A percentile compares a stretch with the other conserved stretches of the same genome.
These are phyloP conservation scores for Hydrotaea diabolus DNA, from an alignment of 2,888 invertebrate genomes.

Conservation along the genomic window DNA sequence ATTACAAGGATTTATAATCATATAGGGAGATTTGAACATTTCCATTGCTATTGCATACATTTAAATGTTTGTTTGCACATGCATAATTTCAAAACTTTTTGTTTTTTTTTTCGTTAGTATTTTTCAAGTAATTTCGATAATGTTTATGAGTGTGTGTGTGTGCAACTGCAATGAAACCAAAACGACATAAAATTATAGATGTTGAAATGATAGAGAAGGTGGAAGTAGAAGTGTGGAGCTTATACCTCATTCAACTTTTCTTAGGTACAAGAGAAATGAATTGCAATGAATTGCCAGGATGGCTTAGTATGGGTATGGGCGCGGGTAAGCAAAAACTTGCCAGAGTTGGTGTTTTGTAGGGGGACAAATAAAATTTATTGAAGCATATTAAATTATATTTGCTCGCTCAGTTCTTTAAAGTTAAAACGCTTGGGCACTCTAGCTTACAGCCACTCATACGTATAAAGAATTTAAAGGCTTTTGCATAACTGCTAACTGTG, in stretches of 20 bases:
- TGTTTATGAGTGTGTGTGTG: slow-evolving; percentile 17
- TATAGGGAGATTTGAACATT: neutral
- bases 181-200: too few species aligned
- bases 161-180: neutral
- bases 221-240: too few species aligned
- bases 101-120: neutral
- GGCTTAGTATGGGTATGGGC: too few species aligned
- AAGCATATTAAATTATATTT: slow-evolving; percentile 54
- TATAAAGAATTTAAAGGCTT: too few species aligned
- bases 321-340: neutral
- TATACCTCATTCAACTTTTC: too few species aligned
- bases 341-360: neutral
- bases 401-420: neutral
- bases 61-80: slow-evolving; percentile 27
- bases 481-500: too few species aligned
- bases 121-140: slow-evolving; percentile 35
- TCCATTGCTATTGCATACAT: slow-evolving; percentile 28
- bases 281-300: neutral
- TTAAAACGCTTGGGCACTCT: neutral
- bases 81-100: slow-evolving; percentile 26
- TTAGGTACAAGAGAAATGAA: neutral
- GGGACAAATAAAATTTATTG: slow-evolving; percentile 52
- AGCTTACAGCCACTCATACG: neutral
- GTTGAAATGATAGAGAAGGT: neutral
- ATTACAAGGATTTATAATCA: slow-evolving; percentile 33